A percentile compares a stretch with the other conserved stretches of the same genome.
Conservation (phyloP, 2,888 invertebrate species). For the Nomada fucata region DNA sequence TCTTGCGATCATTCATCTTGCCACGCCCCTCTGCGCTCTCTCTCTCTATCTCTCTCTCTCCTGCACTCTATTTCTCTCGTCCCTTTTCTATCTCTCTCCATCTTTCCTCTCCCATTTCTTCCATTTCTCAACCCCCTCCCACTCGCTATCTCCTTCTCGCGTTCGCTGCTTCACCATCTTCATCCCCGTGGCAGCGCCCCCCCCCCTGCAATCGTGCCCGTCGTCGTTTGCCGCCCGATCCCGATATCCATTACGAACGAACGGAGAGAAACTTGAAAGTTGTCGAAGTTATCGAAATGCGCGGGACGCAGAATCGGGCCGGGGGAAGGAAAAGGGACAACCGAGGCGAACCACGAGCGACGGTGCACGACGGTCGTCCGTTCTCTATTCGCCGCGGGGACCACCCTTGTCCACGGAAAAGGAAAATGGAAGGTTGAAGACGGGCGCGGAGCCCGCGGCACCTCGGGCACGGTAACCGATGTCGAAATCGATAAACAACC, state of each 20-base stretch:
- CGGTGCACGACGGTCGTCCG: neutral
- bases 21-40: constrained; percentile 83
- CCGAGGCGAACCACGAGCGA: neutral
- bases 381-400: no score
- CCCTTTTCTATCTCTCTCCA: constrained; percentile 49
- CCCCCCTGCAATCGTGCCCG: constrained; percentile 65
- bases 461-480: constrained; percentile 41
- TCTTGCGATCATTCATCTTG: constrained; percentile 85
- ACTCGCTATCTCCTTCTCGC: constrained; percentile 37
- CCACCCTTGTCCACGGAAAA: no score
- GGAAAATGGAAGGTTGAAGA: constrained; percentile 6
- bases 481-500: constrained; percentile 54
- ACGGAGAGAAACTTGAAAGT: constrained; percentile 53
- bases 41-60: constrained; percentile 63
- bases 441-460: constrained; percentile 13
- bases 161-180: constrained; percentile 62
- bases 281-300: neutral
- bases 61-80: constrained; percentile 60
- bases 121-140: constrained; percentile 38
- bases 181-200: constrained; percentile 63
- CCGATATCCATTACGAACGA: constrained; percentile 61
- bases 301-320: neutral
- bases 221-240: constrained; percentile 66
- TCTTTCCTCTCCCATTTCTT: constrained; percentile 33
- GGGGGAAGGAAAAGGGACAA: neutral